Evolutionary conservation across 23 tunicate species (phyloP), one percentile per base, ranked within the genome.

Genomic region (Styela clava): DNA sequence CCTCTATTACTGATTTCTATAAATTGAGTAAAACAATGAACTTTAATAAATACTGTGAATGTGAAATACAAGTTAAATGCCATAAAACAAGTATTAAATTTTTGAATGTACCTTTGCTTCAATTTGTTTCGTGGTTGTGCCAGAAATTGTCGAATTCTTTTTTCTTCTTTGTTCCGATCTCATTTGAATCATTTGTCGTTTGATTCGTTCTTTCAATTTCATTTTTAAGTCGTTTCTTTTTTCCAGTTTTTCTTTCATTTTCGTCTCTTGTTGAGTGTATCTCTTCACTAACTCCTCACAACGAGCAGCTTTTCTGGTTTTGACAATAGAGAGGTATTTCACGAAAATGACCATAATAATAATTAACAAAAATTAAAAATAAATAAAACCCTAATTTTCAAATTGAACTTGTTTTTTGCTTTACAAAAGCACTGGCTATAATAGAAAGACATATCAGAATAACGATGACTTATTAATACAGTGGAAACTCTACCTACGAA

Each of bases 291-390:
- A 18, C 25, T 72, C 37, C 1, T 72, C 78, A 28, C 37, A 31
- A 16, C 78, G 35, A n/a, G 78, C 37, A 0, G 25, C 51, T 72
- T 72, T 72, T 7, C 70, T 65, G n/a, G n/a, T n/a, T n/a, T n/a
- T n/a, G n/a, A n/a, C n/a, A n/a, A n/a, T n/a, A n/a, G n/a, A n/a
- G n/a, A n/a, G n/a, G n/a, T n/a, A n/a, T n/a, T n/a, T n/a, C n/a
- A n/a, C n/a, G n/a, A n/a, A n/a, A n/a, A n/a, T n/a, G n/a, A n/a
- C n/a, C n/a, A n/a, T n/a, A n/a, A n/a, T n/a, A n/a, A n/a, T n/a
- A n/a, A n/a, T n/a, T n/a, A n/a, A n/a, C n/a, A n/a, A n/a, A n/a
- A n/a, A n/a, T n/a, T n/a, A 61, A 21, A 61, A 61, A 23, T 21
- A 61, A 61, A 61, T 61, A 22, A 61, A 0, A 61, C 64, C n/a